These are phyloP conservation scores for Plagodis pulveraria DNA, from an alignment of 2,888 invertebrate species.

Conservation along the genomic window DNA sequence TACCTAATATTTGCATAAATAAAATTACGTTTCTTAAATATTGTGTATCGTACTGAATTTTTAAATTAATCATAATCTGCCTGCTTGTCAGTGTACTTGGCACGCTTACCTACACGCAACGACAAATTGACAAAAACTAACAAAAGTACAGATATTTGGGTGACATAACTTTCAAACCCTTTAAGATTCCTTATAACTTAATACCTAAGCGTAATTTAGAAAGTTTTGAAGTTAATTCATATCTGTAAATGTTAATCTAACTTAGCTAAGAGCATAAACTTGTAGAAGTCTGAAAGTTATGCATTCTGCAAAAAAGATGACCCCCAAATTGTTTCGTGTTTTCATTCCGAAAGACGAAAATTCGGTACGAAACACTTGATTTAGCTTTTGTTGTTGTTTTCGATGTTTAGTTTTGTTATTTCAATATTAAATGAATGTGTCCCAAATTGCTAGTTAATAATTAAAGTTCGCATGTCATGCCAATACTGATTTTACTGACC, in stretches of 20 bases:
- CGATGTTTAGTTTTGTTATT: conserved; percentile 24
- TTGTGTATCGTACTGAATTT: conserved; percentile 41
- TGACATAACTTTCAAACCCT: conserved; percentile 25
- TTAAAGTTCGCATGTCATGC: conserved; percentile 71
- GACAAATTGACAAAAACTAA: conserved; percentile 48
- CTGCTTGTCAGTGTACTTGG: conserved; percentile 50
- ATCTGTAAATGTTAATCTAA: too few species aligned
- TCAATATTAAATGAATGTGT: conserved; percentile 39
- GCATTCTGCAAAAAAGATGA: background rate
- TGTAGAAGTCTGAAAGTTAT: too few species aligned
- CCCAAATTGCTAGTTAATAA: conserved; percentile 37
- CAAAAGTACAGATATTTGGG: conserved; percentile 30
- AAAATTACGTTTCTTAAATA: conserved; percentile 10
- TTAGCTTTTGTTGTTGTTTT: conserved; percentile 35
- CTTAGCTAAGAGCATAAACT: too few species aligned
- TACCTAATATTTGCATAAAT: conserved; percentile 11
- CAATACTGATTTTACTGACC: conserved; percentile 49
- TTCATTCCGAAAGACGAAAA: conserved; percentile 2
- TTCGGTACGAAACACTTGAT: conserved; percentile 40
- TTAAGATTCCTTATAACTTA: too few species aligned
- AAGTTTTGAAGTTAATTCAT: too few species aligned
- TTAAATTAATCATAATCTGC: conserved; percentile 6
- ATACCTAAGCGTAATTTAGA: too few species aligned
- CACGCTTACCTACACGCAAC: conserved; percentile 52
- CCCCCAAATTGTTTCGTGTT: conserved; percentile 5